Conservation (phyloP, 2,113 vertebrate genomes). For the Sisor rabdophorus region DNA sequence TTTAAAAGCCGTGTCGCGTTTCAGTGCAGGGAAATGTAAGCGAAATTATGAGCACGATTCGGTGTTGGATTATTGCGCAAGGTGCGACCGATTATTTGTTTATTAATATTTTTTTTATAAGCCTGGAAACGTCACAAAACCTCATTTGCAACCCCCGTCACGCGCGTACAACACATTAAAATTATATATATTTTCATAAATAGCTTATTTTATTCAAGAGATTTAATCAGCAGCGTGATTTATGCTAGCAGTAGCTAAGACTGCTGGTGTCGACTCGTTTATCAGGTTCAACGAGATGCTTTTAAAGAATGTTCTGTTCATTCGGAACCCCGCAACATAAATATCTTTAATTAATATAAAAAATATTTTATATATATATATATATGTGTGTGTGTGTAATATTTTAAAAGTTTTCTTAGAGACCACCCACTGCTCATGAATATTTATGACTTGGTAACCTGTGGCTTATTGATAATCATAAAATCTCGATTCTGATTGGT, state of each 20-base stretch:
- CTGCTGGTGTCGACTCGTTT: slow-evolving; percentile 55
- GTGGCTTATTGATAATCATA: neutral
- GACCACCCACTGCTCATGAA: neutral
- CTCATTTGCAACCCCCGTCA: neutral
- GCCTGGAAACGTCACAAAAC: neutral
- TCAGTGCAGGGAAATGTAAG: neutral
- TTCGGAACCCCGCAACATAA: slow-evolving; percentile 36
- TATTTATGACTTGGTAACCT: neutral
- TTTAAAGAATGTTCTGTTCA: slow-evolving; percentile 42
- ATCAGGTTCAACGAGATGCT: slow-evolving; percentile 63
- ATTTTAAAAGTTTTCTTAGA: no score
- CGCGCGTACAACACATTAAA: neutral
- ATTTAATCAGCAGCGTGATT: neutral
- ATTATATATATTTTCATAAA: neutral
- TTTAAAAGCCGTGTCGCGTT: neutral
- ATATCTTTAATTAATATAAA: neutral
- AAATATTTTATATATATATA: neutral
- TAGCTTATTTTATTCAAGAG: no score
- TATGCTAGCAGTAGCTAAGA: no score
- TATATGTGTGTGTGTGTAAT: no score
- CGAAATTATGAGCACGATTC: no score
- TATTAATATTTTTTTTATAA: no score
- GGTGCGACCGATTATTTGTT: no score
- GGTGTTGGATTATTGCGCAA: neutral
- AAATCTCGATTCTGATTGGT: slow-evolving; percentile 9